Conservation (phyloP, 2,113 vertebrate genomes). For the Globicephala melas region DNA sequence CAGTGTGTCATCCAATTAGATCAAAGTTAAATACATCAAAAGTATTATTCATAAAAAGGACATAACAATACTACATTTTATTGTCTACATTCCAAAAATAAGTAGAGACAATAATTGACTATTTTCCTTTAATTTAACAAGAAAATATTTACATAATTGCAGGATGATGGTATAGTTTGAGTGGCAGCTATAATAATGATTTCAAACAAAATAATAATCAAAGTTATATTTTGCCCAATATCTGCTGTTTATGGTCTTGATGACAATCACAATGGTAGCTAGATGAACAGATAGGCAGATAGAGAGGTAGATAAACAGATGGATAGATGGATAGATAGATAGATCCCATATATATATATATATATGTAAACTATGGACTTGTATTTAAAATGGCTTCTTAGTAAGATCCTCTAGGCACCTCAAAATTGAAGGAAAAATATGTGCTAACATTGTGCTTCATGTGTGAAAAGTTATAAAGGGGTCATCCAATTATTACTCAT, state of each 20-base stretch:
- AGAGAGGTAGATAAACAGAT: not conserved
- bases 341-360: not conserved
- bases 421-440: not conserved
- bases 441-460: not conserved
- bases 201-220: not conserved
- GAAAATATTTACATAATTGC: not conserved
- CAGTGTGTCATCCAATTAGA: constrained; percentile 53
- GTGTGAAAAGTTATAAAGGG: not conserved
- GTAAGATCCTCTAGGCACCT: not conserved
- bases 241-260: not conserved
- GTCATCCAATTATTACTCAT: not conserved
- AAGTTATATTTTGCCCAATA: not conserved
- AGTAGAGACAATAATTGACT: not conserved
- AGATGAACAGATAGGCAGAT: not conserved
- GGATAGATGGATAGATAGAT: not conserved
- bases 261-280: not conserved
- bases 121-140: not conserved
- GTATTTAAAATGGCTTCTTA: not conserved
- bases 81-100: not conserved
- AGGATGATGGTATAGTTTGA: not conserved
- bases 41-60: constrained; percentile 64
- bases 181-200: not conserved
- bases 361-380: not conserved
- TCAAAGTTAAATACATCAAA: constrained; percentile 8
- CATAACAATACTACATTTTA: constrained; percentile 41